These are phyloP conservation scores for Abramis brama DNA, from an alignment of 2,113 vertebrate genomes.

Conservation along the genomic window DNA sequence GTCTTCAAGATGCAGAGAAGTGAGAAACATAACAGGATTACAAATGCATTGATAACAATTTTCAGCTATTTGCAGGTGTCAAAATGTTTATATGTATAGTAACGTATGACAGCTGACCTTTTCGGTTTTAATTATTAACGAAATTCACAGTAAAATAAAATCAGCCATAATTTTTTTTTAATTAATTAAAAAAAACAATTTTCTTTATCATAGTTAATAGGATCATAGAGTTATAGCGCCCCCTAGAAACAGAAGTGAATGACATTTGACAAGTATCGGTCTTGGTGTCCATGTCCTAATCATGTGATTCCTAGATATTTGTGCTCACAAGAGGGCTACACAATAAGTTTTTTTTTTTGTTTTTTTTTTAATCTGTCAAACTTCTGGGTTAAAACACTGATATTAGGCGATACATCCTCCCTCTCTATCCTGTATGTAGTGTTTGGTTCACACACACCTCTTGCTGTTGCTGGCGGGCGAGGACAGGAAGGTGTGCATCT, in stretches of 20 bases:
- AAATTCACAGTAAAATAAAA: too few species aligned
- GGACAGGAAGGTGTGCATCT: conserved; percentile 87
- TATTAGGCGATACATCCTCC: background rate
- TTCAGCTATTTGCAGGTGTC: too few species aligned
- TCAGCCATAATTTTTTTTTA: too few species aligned
- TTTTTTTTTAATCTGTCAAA: too few species aligned
- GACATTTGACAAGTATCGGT: too few species aligned
- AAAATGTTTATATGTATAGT: background rate
- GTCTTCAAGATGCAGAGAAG: conserved; percentile 44
- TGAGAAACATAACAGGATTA: background rate
- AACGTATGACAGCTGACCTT: background rate
- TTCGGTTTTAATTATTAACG: too few species aligned
- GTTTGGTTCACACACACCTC: conserved; percentile 71
- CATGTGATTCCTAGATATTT: background rate
- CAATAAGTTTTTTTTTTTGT: too few species aligned
- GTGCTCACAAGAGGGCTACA: background rate
- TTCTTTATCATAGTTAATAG: too few species aligned
- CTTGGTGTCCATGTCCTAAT: too few species aligned
- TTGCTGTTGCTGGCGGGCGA: conserved; percentile 91
- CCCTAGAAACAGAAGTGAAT: too few species aligned
- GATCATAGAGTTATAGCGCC: too few species aligned
- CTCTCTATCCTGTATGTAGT: background rate
- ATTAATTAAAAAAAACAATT: too few species aligned
- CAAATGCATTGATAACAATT: background rate
- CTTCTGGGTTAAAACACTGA: background rate